Base-by-base conservation (phyloP, 2,113 vertebrate genomes). In the Callopanchax toddi region DNA sequence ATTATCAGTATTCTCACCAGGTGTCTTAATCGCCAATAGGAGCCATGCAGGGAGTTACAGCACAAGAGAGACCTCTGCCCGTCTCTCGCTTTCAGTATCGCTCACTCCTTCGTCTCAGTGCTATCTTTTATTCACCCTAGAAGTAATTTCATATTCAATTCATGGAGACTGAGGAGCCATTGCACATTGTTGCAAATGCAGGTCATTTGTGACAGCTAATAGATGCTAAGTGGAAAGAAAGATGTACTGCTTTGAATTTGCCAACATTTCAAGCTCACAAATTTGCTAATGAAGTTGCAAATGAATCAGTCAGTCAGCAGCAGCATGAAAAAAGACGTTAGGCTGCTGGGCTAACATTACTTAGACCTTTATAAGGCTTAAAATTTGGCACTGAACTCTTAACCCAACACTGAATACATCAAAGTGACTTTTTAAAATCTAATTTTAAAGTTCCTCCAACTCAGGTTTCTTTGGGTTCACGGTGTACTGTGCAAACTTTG, bases 111-210 rank as follows among this genome's bases (percentile, higher is more conserved):
- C 36, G 49, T 59, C 64, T 34, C 26, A 3, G 21, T 49, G 40
- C 67, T 75, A 79, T 83, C 60, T 83, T 49, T 59, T 51, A 46
- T 85, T 84, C 80, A 82, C 57, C 73, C 73, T 81, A 86, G 53
- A 81, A 75, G 75, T 72, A 46, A 76, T 82, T 86, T 80, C 67
- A 68, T 84, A 87, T 85, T 80, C 64, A 82, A 76, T 84, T 60
- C 64, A 39, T 29, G 53, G 60, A 64, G 76, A 58, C 43, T 10
- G 56, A 82, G 58, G 56, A 80, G 66, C 54, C 67, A 67, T 74
- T 83, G 54, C 42, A 71, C 48, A 11, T 56, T 43, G 39, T 51
- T 43, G 48, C 58, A 69, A 70, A 62, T 49, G 69, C 62, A 57
- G 69, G 79, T 80, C 58, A 82, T 85, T 74, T 81, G 68, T 73